Base-by-base conservation (phyloP, 37 sponge, comb jelly and placozoan species). In the Spongilla lacustris region DNA sequence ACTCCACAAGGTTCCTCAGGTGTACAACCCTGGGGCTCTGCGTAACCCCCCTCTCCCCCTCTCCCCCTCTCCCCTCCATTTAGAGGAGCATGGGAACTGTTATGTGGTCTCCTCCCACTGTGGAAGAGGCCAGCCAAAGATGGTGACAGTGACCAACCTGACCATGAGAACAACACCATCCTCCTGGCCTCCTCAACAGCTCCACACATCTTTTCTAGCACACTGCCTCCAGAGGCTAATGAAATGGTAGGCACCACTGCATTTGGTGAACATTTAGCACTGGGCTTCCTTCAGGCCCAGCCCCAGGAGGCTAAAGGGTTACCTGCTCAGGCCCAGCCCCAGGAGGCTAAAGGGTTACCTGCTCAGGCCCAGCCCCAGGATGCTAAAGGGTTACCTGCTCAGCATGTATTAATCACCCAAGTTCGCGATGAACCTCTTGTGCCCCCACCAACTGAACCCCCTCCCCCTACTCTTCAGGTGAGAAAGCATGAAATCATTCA, bases 331-430 rank as follows among this genome's bases (percentile, higher is more conserved):
- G n/a, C n/a, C n/a, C n/a, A n/a, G n/a, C n/a, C n/a, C n/a, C n/a
- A n/a, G n/a, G n/a, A n/a, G n/a, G n/a, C n/a, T n/a, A n/a, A n/a
- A n/a, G n/a, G n/a, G n/a, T n/a, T n/a, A n/a, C n/a, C n/a, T n/a
- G n/a, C n/a, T n/a, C n/a, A n/a, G n/a, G n/a, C n/a, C n/a, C n/a
- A n/a, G n/a, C n/a, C n/a, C n/a, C n/a, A n/a, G n/a, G n/a, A n/a
- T n/a, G n/a, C n/a, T n/a, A n/a, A n/a, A 21, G 36, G 67, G 37
- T 21, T 14, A 9, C 84, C 76, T 28, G 24, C 91, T 25, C 89
- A 90, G 30, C 87, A 86, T 23, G 78, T 95, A 34, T 67, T 88
- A 26, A 48, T 97, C 72, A 86, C 88, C 24, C 93, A 92, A 68
- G 82, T 85, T 29, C 80, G 97, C 73, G 87, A 90, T 77, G 50